Percentiles rank a stretch among this genome's conserved stretches.
Conservation (phyloP, 2,888 invertebrate genomes). For the Ectemnius lituratus region DNA sequence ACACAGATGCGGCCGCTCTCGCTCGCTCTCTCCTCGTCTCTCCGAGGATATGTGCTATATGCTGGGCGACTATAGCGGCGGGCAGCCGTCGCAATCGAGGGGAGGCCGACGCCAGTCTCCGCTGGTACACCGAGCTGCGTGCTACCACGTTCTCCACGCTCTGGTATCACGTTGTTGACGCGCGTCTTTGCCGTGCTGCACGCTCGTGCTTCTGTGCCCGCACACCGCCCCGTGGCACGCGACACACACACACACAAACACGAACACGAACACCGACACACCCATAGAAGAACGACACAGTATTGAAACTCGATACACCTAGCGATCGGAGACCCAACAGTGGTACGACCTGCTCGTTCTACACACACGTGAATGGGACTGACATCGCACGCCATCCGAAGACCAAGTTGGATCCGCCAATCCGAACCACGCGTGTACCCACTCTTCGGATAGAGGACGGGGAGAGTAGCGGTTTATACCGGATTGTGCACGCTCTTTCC, state of each 20-base stretch:
- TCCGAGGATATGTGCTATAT: conserved; percentile 41
- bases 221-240: conserved; percentile 11
- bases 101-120: conserved; percentile 66
- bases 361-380: too few relatives aligned
- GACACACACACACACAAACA: conserved; percentile 20
- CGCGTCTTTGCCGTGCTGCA: conserved; percentile 40
- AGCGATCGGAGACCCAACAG: too few relatives aligned
- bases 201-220: conserved; percentile 28
- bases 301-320: too few relatives aligned
- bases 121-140: conserved; percentile 71
- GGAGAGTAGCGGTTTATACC: conserved; percentile 26
- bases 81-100: conserved; percentile 56
- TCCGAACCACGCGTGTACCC: background rate
- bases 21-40: too few relatives aligned
- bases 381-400: too few relatives aligned
- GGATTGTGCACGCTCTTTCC: conserved; percentile 22
- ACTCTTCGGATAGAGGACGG: conserved; percentile 1
- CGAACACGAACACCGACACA: background rate
- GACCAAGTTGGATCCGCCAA: too few relatives aligned
- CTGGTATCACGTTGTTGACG: conserved; percentile 47
- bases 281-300: background rate
- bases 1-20: too few relatives aligned
- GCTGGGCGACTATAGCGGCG: conserved; percentile 54
- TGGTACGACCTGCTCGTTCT: too few relatives aligned
- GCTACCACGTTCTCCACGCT: conserved; percentile 56